phyloP scores from a whole-genome alignment of 2,888 invertebrate genomes.

The Neoitamus cyanurus region DNA sequence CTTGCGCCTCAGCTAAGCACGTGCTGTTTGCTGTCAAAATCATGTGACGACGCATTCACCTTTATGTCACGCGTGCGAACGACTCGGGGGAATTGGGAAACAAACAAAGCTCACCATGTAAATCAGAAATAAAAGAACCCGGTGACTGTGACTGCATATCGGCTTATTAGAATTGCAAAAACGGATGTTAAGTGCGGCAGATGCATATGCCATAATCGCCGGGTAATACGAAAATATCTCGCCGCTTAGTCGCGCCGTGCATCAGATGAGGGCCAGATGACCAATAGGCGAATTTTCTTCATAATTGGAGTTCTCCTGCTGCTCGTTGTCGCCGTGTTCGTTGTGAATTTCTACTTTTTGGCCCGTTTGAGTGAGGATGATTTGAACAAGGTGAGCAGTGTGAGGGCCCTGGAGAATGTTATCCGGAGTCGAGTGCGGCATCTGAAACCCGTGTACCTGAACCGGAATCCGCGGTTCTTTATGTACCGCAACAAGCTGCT shows the following conservation, averaged over 20 bases:
- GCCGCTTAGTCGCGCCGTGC: slow-evolving; percentile 15
- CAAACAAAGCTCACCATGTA: slow-evolving; percentile 35
- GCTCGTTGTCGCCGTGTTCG: slow-evolving; percentile 53
- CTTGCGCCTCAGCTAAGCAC: not conserved
- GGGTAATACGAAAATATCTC: slow-evolving; percentile 32
- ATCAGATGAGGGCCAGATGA: slow-evolving; percentile 52
- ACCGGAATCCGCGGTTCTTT: slow-evolving; percentile 65
- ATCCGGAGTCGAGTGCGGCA: slow-evolving; percentile 62
- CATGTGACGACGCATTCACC: not conserved
- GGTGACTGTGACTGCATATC: slow-evolving; percentile 12
- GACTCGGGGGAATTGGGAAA: slow-evolving; percentile 11
- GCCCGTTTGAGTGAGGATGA: slow-evolving; percentile 64
- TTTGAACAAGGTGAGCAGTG: slow-evolving; percentile 64
- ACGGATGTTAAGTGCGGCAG: slow-evolving; percentile 35
- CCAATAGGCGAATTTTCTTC: slow-evolving; percentile 54
- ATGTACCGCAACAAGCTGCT: slow-evolving; percentile 64
- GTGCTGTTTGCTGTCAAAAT: slow-evolving; percentile 17
- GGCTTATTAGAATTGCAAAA: slow-evolving; percentile 34
- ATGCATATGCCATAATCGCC: slow-evolving; percentile 19
- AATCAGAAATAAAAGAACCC: slow-evolving; percentile 36
- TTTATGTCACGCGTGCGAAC: not conserved
- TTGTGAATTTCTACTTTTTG: slow-evolving; percentile 65
- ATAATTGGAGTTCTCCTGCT: slow-evolving; percentile 52
- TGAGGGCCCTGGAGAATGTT: slow-evolving; percentile 63
- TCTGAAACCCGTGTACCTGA: slow-evolving; percentile 64